These are phyloP conservation scores for Chelonus insularis DNA, from an alignment of 1,140 invertebrate genomes.

Conservation along the genomic window DNA sequence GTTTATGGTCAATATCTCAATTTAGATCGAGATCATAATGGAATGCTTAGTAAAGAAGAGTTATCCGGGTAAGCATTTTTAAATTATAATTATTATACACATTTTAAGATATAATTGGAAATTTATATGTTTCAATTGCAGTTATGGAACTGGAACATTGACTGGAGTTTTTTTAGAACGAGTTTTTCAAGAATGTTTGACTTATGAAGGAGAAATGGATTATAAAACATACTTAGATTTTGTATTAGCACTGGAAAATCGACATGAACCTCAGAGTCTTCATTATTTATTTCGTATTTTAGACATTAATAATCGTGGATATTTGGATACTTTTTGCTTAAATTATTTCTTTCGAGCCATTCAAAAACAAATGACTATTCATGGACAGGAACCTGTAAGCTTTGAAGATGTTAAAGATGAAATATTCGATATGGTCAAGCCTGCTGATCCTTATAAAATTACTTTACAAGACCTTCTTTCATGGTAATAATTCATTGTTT, in stretches of 20 bases:
- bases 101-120: no score
- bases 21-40: slow-evolving; percentile 92
- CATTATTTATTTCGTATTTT: slow-evolving; percentile 92
- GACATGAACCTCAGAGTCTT: slow-evolving; percentile 86
- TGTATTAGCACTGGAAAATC: slow-evolving; percentile 90
- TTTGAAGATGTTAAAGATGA: slow-evolving; percentile 97
- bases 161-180: slow-evolving; percentile 89
- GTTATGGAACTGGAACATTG: slow-evolving; percentile 89
- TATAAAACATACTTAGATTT: slow-evolving; percentile 97
- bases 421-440: slow-evolving; percentile 97
- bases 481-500: slow-evolving; percentile 50
- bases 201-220: slow-evolving; percentile 96
- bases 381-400: slow-evolving; percentile 82
- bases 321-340: slow-evolving; percentile 86
- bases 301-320: slow-evolving; percentile 87
- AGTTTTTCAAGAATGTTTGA: slow-evolving; percentile 93
- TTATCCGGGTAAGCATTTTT: slow-evolving; percentile 69
- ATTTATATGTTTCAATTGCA: no score
- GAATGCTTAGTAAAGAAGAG: slow-evolving; percentile 90
- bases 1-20: slow-evolving; percentile 94
- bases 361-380: slow-evolving; percentile 83
- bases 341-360: slow-evolving; percentile 95
- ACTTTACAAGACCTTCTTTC: slow-evolving; percentile 82
- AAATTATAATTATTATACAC: no score
- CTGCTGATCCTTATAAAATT: slow-evolving; percentile 80